Conservation (phyloP, 2,797 vertebrate species). For the Hydrocynus forskahlii region DNA sequence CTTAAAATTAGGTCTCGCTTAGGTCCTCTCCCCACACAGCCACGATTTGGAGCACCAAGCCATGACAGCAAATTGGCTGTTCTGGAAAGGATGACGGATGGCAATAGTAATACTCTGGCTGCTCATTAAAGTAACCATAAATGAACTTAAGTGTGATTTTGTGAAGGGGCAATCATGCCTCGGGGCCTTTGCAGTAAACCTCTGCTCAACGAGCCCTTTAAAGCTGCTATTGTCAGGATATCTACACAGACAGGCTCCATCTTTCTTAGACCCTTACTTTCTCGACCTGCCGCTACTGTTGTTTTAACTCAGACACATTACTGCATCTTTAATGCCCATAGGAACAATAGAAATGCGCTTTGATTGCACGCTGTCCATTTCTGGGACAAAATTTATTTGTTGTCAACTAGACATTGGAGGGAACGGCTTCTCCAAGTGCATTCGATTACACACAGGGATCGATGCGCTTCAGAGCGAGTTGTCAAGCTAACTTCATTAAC, state of each 20-base stretch:
- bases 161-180: not conserved
- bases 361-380: not conserved
- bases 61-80: not conserved
- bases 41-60: not conserved
- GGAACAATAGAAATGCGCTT: not conserved
- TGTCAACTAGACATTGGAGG: no score
- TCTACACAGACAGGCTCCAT: no score
- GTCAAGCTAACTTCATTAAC: not conserved
- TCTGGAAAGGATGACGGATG: not conserved
- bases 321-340: not conserved
- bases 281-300: not conserved
- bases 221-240: not conserved
- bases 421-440: not conserved
- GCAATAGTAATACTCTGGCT: constrained; percentile 1
- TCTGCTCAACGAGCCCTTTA: not conserved
- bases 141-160: not conserved
- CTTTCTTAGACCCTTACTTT: not conserved
- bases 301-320: not conserved
- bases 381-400: not conserved
- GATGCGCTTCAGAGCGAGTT: not conserved
- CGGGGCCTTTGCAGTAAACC: not conserved
- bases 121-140: constrained; percentile 1
- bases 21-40: not conserved
- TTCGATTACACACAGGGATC: not conserved
- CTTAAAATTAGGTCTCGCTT: not conserved